phyloP scores from a whole-genome alignment of 2,797 vertebrate genomes.

The Pantherophis vulpinus region DNA sequence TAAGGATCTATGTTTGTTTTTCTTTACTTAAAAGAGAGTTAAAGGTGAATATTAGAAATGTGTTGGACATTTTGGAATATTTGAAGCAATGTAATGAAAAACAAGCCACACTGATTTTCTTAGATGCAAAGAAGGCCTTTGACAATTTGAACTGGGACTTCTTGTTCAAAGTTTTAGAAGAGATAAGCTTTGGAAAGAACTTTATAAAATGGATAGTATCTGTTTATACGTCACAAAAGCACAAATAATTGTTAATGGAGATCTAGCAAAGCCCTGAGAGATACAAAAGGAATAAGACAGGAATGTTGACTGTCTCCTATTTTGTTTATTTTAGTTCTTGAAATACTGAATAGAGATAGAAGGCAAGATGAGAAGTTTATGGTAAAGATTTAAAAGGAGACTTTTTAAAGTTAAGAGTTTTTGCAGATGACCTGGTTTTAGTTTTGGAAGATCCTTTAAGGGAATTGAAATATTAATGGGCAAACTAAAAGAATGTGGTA shows the following conservation, averaged over 20 bases:
- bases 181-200: background rate
- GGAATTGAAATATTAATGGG: background rate
- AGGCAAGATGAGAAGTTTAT: background rate
- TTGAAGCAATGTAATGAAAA: background rate
- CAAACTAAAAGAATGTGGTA: background rate
- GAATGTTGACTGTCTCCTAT: background rate
- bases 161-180: background rate
- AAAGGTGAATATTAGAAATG: background rate
- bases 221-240: background rate
- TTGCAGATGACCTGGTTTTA: background rate
- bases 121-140: background rate
- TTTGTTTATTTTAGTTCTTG: background rate
- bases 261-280: background rate
- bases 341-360: background rate
- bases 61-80: background rate
- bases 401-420: background rate
- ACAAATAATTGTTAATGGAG: background rate
- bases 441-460: background rate
- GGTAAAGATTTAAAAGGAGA: background rate
- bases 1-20: background rate
- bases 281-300: background rate
- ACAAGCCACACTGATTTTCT: background rate
- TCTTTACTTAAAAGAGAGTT: background rate
- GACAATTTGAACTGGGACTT: background rate
- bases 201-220: background rate